Conservation (phyloP, 92 coral and sea anemone genomes). For the Paramuricea clavata region DNA sequence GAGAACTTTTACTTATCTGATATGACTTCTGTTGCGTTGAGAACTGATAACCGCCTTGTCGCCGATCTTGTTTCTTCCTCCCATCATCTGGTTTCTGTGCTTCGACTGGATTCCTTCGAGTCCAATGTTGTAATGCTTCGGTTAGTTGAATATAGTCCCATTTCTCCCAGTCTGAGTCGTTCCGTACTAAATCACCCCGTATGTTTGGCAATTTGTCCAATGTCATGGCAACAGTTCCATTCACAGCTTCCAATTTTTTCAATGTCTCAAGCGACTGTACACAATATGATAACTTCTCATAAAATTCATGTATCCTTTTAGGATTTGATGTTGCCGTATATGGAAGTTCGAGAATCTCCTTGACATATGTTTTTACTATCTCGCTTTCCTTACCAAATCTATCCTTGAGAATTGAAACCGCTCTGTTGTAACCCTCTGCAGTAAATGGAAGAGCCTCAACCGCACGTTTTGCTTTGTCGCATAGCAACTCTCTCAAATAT, state of each 20-base stretch:
- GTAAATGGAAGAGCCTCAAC: too few relatives aligned
- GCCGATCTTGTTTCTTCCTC: conserved; percentile 13
- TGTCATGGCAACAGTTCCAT: conserved; percentile 49
- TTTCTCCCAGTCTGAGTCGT: conserved; percentile 41
- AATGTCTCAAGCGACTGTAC: too few relatives aligned
- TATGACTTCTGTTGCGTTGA: conserved; percentile 26
- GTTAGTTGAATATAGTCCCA: conserved; percentile 41
- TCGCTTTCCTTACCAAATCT: too few relatives aligned
- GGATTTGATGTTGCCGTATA: too few relatives aligned
- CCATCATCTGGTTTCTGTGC: conserved; percentile 11
- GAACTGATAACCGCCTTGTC: conserved; percentile 17
- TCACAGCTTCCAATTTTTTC: conserved; percentile 31
- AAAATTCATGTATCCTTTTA: too few relatives aligned
- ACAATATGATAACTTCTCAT: too few relatives aligned
- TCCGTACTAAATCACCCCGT: conserved; percentile 20
- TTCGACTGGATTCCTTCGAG: conserved; percentile 47
- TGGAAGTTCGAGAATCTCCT: too few relatives aligned
- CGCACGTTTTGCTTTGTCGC: too few relatives aligned
- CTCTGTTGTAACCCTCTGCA: too few relatives aligned
- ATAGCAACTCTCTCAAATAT: too few relatives aligned
- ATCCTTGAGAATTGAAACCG: too few relatives aligned
- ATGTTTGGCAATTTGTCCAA: conserved; percentile 39
- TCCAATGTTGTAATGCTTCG: conserved; percentile 34
- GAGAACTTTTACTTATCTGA: conserved; percentile 20
- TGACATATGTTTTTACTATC: too few relatives aligned